Percentiles rank a stretch among this genome's conserved stretches.
Evolutionary conservation across 2,888 invertebrate genomes (phyloP).

Genomic region (Dolichopus griseipennis): DNA sequence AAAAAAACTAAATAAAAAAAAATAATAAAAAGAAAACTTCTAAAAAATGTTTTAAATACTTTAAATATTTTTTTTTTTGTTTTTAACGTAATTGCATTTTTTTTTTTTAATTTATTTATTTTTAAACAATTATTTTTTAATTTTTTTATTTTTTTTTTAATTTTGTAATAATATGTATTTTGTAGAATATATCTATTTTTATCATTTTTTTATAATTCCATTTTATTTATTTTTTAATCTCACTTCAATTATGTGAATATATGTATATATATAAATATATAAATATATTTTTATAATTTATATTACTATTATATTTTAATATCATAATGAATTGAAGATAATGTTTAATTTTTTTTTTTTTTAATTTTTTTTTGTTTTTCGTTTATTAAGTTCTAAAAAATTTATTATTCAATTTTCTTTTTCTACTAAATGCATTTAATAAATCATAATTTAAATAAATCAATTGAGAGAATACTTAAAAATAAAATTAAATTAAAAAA

Average conservation of each 20-base stretch:
- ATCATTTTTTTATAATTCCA: neutral
- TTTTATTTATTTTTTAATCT: neutral
- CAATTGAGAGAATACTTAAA: too few relatives aligned
- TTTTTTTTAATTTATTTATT: neutral
- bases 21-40: neutral
- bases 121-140: neutral
- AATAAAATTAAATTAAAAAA: too few relatives aligned
- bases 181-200: neutral
- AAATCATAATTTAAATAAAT: neutral
- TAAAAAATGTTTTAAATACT: neutral
- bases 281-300: too few relatives aligned
- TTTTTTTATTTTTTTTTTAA: neutral
- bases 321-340: neutral
- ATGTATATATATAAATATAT: neutral
- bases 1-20: neutral
- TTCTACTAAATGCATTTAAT: neutral
- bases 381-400: neutral
- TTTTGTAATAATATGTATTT: conserved; percentile 3
- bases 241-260: neutral
- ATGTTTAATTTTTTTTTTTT: too few relatives aligned
- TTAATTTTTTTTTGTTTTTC: neutral
- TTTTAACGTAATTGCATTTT: neutral
- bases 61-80: neutral
- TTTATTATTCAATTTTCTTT: neutral
- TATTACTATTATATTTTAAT: too few relatives aligned